Evolutionary conservation across 2,797 vertebrate genomes (phyloP).

Genomic region (Staurois parvus): DNA sequence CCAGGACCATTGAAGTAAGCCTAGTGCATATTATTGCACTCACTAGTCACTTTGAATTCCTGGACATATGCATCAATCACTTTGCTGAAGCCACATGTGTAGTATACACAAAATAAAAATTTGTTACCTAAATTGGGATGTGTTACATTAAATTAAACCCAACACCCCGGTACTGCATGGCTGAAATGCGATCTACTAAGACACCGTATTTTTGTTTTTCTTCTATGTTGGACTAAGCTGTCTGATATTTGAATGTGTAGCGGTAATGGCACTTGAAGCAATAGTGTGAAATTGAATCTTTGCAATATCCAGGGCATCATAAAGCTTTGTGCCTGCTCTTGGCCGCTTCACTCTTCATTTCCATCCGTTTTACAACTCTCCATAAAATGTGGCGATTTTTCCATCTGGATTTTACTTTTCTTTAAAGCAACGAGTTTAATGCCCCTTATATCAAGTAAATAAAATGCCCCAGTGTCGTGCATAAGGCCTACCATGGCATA

Average conservation of each 20-base stretch:
- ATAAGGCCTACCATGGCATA: neutral
- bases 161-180: neutral
- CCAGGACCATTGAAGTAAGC: no score
- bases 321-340: constrained; percentile 21
- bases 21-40: no score
- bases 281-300: constrained; percentile 31
- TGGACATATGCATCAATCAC: neutral
- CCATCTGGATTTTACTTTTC: constrained; percentile 29
- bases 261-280: constrained; percentile 61
- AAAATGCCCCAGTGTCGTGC: neutral
- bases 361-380: constrained; percentile 20
- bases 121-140: neutral
- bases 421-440: constrained; percentile 37
- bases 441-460: constrained; percentile 27
- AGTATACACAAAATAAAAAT: neutral
- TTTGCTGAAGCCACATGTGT: neutral
- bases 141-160: neutral
- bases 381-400: constrained; percentile 25
- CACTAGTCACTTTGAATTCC: no score
- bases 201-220: neutral
- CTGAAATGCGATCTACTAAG: neutral
- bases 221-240: neutral
- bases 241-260: constrained; percentile 19
- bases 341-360: constrained; percentile 19
- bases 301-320: constrained; percentile 22